Evolutionary conservation across 2,888 invertebrate species (phyloP), one percentile per base, ranked within the genome.

Genomic region (Zygothrica quintamaculata): DNA sequence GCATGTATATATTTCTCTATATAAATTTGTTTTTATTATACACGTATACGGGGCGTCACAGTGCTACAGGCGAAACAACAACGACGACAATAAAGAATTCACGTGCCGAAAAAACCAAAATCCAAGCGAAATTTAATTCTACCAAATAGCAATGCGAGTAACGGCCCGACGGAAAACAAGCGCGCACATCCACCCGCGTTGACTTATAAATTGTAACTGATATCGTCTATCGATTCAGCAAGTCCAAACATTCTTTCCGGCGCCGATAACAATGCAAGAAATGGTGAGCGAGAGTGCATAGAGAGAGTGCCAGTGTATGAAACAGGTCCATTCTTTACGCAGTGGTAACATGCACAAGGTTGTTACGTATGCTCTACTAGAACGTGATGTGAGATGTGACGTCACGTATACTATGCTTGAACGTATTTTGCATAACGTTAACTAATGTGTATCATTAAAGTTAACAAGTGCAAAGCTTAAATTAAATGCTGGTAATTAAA

Each of bases 61-160:
- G 64, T 67, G 80, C 62, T 76, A 34, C 55, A 59, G 64, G 61
- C 46, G 58, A 64, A 70, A 61, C 80, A 46, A 52, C 60, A 43
- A 56, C 51, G 64, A 52, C 60, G 46, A 56, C 51, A 67, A 62
- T 61, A 73, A 50, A 64, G 73, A 68, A 67, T 79, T 79, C 87
- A 79, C 78, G 84, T 79, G 78, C 84, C 59, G 53, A 51, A 60
- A 51, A 60, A 72, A n/a, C 6, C 7, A 57, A 76, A 76, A 57
- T 58, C 58, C 44, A 53, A 73, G 77, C 73, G 77, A 67, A 67
- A 73, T 71, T 71, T 59, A 71, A 76, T 37, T 76, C 77, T 76
- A 76, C 65, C 72, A 72, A 71, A 57, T 50, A 53, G 34, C 42
- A 75, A 58, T 51, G 53, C 72, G 77, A 76, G 51, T 76, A 76